phyloP scores from a whole-genome alignment of 2,113 vertebrate species.

The Nanger granti region DNA sequence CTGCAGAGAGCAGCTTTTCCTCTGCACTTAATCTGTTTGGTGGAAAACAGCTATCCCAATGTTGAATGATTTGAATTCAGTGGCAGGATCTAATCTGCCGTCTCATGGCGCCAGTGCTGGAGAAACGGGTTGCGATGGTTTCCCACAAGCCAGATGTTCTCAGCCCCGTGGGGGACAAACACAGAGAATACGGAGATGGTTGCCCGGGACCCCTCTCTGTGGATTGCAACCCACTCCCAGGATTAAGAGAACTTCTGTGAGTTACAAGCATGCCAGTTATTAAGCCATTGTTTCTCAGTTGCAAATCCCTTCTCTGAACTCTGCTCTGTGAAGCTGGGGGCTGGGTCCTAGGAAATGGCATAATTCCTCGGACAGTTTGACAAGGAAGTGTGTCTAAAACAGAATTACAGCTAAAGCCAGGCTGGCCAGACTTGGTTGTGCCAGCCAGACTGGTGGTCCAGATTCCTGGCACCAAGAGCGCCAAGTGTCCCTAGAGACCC shows the following conservation, averaged over 20 bases:
- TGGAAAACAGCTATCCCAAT: not conserved
- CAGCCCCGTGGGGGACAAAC: not conserved
- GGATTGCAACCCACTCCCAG: not conserved
- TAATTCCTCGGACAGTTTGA: not conserved
- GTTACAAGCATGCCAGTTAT: not conserved
- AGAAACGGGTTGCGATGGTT: not conserved
- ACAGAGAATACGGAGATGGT: accelerated
- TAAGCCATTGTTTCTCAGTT: not conserved
- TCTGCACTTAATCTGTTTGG: not conserved
- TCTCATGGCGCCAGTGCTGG: not conserved
- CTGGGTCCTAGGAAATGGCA: not conserved
- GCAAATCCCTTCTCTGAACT: not conserved
- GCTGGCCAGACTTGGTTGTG: not conserved
- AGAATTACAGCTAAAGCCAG: not conserved
- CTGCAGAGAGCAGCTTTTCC: not conserved
- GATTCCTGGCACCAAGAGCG: not conserved
- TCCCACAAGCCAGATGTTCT: not conserved
- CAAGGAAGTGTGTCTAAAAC: not conserved
- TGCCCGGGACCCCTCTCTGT: not conserved
- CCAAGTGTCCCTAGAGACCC: not conserved
- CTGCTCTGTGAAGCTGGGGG: not conserved
- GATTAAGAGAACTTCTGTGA: not conserved
- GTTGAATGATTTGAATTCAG: not conserved
- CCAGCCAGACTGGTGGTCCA: not conserved
- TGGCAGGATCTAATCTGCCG: not conserved